A percentile compares a stretch with the other conserved stretches of the same genome.
These are phyloP conservation scores for Stegodyphus mimosarum DNA, from an alignment of 1,140 invertebrate species.

Conservation along the genomic window DNA sequence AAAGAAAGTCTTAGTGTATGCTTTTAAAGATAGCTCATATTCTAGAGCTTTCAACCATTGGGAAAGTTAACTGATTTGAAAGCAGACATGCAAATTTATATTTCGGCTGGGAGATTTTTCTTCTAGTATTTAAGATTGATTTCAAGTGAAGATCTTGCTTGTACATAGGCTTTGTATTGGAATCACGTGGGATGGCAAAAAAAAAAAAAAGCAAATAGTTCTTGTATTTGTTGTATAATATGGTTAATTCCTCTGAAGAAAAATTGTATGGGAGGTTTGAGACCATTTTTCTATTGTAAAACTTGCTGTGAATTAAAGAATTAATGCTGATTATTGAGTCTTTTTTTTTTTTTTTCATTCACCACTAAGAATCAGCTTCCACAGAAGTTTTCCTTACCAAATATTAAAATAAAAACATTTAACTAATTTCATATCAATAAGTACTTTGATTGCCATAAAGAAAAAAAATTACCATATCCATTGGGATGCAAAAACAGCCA, in stretches of 20 bases:
- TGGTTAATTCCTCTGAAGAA: slow-evolving; percentile 44
- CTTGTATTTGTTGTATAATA: slow-evolving; percentile 47
- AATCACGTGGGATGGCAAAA: slow-evolving; percentile 61
- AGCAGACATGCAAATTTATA: slow-evolving; percentile 18
- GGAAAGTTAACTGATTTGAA: slow-evolving; percentile 52
- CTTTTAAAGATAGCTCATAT: slow-evolving; percentile 8
- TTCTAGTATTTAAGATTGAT: slow-evolving; percentile 30
- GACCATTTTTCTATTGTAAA: slow-evolving; percentile 58
- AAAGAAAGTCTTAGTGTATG: slow-evolving; percentile 19
- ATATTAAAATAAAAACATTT: too few species aligned
- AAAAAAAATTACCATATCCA: too few species aligned
- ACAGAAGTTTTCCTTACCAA: too few species aligned
- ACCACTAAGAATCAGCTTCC: too few species aligned
- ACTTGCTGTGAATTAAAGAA: slow-evolving; percentile 58
- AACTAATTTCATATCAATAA: too few species aligned
- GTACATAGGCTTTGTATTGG: slow-evolving; percentile 61
- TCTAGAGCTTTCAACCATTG: slow-evolving; percentile 34
- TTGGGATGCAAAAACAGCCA: too few species aligned
- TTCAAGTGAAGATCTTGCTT: slow-evolving; percentile 56
- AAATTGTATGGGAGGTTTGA: slow-evolving; percentile 33
- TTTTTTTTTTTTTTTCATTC: slow-evolving; percentile 1
- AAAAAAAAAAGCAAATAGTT: slow-evolving; percentile 57
- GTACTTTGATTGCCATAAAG: too few species aligned
- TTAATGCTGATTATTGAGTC: slow-evolving; percentile 36
- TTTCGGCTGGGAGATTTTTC: slow-evolving; percentile 19